These are phyloP conservation scores for Icerya purchasi DNA, from an alignment of 2,888 invertebrate species.

Conservation along the genomic window DNA sequence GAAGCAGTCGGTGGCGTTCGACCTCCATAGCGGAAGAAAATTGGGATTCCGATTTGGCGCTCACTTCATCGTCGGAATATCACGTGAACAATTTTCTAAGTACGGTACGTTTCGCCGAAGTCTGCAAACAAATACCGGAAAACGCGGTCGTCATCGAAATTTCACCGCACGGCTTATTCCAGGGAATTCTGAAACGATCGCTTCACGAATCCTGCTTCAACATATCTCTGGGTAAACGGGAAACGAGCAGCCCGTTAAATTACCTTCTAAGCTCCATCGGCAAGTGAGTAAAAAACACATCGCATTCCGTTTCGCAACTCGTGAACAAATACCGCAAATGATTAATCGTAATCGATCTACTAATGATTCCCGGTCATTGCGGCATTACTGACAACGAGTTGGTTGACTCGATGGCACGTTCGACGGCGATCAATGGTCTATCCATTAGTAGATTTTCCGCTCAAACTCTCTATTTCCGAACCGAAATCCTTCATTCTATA, in stretches of 20 bases:
- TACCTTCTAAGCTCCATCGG: slow-evolving; percentile 40
- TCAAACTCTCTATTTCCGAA: too few relatives aligned
- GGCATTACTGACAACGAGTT: too few relatives aligned
- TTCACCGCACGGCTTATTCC: slow-evolving; percentile 38
- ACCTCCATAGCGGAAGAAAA: slow-evolving; percentile 30
- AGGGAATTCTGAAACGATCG: slow-evolving; percentile 35
- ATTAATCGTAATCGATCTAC: not conserved
- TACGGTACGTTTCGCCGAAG: slow-evolving; percentile 34
- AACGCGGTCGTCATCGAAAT: slow-evolving; percentile 37
- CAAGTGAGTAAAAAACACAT: slow-evolving; percentile 28
- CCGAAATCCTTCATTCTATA: too few relatives aligned
- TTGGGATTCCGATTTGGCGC: slow-evolving; percentile 29
- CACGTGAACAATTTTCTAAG: slow-evolving; percentile 33
- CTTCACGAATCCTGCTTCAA: slow-evolving; percentile 29
- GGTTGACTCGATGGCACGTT: too few relatives aligned
- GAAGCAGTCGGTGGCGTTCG: slow-evolving; percentile 34
- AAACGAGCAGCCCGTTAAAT: slow-evolving; percentile 29
- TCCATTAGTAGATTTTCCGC: too few relatives aligned
- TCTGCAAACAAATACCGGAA: slow-evolving; percentile 32
- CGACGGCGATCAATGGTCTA: too few relatives aligned
- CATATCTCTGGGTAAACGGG: slow-evolving; percentile 33
- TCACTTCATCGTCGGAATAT: slow-evolving; percentile 32
- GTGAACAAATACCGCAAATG: not conserved
- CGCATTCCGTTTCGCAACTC: not conserved
- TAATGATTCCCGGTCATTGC: too few relatives aligned